Base-by-base conservation (phyloP, 1,140 invertebrate genomes). In the Thaumetopoea pityocampa region DNA sequence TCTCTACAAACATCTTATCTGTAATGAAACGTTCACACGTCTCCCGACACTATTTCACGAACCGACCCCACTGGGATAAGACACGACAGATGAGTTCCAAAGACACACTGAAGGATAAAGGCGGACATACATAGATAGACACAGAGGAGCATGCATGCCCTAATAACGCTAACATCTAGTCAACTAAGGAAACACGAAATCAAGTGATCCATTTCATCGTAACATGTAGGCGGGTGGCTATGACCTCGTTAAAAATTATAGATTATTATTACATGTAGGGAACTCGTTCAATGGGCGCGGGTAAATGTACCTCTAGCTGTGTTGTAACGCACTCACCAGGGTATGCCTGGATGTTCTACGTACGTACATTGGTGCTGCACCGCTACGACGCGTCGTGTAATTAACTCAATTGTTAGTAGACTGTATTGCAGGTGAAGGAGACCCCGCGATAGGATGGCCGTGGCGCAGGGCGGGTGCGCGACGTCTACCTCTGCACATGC, bases 71-170 rank as follows among this genome's bases (percentile, higher is more conserved):
- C 46, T 50, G 54, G 68, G 52, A 68, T 49, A 60, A 56, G 57
- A 69, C 42, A 66, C 63, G 51, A 58, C 48, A 52, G 63, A 62
- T 57, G 56, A 38, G 65, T 52, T 62, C 53, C 51, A 51, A 17
- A 52, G 59, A 76, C 67, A 79, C 70, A 78, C 67, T 69, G 51
- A 69, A 62, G 53, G 54, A 74, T 49, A 63, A 33, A 40, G n/a
- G n/a, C n/a, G n/a, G n/a, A n/a, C n/a, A n/a, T n/a, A n/a, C n/a
- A n/a, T 40, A 54, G 35, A 45, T 66, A 68, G 62, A 82, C 70
- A 82, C 60, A 79, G 58, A 73, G 43, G 76, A 76, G 65, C 79
- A 80, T 80, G 79, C 79, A 80, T 66, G 66, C 67, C 72, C 66
- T 79, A 70, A n/a, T n/a, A n/a, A 66, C 61, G 55, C 74, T 76